Base-by-base conservation (phyloP, 1,140 invertebrate genomes). In the Tetraneura akinire region DNA sequence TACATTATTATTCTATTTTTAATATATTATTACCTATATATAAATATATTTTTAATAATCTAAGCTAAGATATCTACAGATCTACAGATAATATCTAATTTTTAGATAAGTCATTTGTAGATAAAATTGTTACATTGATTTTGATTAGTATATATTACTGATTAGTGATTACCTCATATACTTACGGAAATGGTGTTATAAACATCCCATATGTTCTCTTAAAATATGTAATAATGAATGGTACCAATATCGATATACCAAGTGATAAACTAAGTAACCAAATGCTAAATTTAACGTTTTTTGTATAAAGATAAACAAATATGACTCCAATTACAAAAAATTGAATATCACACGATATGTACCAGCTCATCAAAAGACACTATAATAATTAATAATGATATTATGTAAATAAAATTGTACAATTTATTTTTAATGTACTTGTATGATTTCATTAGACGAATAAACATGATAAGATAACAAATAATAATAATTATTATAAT, bases 291-390 rank as follows among this genome's bases (percentile, higher is more conserved):
- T 42, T 68, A 2, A 18, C 5, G 11, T 26, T 70, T n/a, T 70
- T 70, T 21, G 23, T 26, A 21, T 49, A 70, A 49, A 70, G 23
- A 6, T 23, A 70, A 26, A 70, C 14, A 13, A 70, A 26, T 23
- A 47, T 47, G 5, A 70, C 66, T 45, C 66, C 66, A 70, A 70
- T 18, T 23, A 70, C 14, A 14, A 70, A 47, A 49, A 70, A 70
- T 13, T 70, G 66, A 8, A 70, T 1, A 9, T 70, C 42, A 26
- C 66, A 49, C 21, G 42, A 70, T 8, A 70, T 21, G 42, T 70
- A 70, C 66, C 66, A 70, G 42, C 42, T 70, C 23, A 47, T 9
- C 23, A 70, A 47, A 21, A 70, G 66, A 16, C 66, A 70, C 66
- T 70, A 68, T 45, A 11, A 26, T 23, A 68, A 45, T 11, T 16